These are phyloP conservation scores for Mobula birostris DNA, from an alignment of 2,113 vertebrate species.

Conservation along the genomic window DNA sequence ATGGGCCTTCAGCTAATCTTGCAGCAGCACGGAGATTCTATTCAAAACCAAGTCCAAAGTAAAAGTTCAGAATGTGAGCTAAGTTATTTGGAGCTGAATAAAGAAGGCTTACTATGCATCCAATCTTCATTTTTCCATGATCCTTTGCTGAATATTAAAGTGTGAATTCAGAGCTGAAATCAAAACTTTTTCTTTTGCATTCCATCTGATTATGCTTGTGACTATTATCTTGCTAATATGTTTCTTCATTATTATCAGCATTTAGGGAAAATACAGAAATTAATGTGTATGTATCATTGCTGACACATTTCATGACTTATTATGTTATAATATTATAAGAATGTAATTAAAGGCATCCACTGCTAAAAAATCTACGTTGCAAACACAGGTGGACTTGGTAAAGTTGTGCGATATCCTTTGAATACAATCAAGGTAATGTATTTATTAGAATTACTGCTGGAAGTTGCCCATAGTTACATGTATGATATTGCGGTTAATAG, in stretches of 20 bases:
- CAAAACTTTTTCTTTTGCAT: not conserved
- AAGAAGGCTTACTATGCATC: not conserved
- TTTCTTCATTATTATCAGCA: not conserved
- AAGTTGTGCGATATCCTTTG: conserved; percentile 72
- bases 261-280: not conserved
- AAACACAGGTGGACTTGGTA: conserved; percentile 64
- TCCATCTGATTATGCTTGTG: not conserved
- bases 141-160: not conserved
- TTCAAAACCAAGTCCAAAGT: not conserved
- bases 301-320: not conserved
- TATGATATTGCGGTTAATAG: conserved; percentile 19
- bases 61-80: not conserved
- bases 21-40: not conserved
- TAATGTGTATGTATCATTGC: not conserved
- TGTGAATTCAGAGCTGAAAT: not conserved
- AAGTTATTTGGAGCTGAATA: not conserved
- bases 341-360: not conserved
- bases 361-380: not conserved
- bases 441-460: not conserved
- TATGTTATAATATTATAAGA: not conserved
- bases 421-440: conserved; percentile 74
- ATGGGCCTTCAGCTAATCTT: not conserved
- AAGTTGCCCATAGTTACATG: not conserved
- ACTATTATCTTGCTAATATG: not conserved
- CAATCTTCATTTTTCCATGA: not conserved